Evolutionary conservation across 1,140 invertebrate genomes (phyloP).

Genomic region (Elymnias hypermnestra): DNA sequence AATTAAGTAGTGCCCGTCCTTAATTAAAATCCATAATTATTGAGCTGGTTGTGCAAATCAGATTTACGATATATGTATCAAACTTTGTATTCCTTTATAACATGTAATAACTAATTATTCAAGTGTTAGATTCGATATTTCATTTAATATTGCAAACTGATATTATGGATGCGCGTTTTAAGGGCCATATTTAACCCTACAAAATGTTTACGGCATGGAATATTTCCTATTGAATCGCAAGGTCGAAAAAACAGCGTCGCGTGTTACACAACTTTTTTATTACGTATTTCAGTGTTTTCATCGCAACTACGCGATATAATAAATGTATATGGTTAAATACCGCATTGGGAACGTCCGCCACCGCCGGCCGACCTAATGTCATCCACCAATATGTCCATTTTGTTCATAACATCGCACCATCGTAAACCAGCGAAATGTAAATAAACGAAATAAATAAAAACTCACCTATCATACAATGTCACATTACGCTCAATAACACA

Average conservation of each 20-base stretch:
- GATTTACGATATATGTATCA: not conserved
- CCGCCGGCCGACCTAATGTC: slow-evolving; percentile 44
- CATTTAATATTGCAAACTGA: not conserved
- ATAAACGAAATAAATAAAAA: slow-evolving; percentile 58
- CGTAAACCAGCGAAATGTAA: slow-evolving; percentile 55
- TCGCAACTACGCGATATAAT: slow-evolving; percentile 14
- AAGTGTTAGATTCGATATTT: too few species aligned
- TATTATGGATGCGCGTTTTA: not conserved
- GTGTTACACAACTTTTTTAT: slow-evolving; percentile 59
- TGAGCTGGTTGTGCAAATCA: not conserved
- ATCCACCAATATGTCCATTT: slow-evolving; percentile 59
- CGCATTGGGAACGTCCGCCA: slow-evolving; percentile 35
- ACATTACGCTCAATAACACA: slow-evolving; percentile 74
- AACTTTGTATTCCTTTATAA: not conserved
- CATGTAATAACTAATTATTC: not conserved
- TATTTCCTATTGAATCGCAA: slow-evolving; percentile 41
- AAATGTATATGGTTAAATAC: slow-evolving; percentile 11
- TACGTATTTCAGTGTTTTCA: slow-evolving; percentile 27
- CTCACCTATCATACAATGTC: slow-evolving; percentile 74
- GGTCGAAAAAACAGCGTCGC: slow-evolving; percentile 52
- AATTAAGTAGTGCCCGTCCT: not conserved
- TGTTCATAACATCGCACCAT: slow-evolving; percentile 43
- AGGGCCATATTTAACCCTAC: not conserved
- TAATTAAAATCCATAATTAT: not conserved
- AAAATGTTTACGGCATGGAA: slow-evolving; percentile 24